phyloP scores from a whole-genome alignment of 2,113 vertebrate species.

The Petaurus breviceps region DNA sequence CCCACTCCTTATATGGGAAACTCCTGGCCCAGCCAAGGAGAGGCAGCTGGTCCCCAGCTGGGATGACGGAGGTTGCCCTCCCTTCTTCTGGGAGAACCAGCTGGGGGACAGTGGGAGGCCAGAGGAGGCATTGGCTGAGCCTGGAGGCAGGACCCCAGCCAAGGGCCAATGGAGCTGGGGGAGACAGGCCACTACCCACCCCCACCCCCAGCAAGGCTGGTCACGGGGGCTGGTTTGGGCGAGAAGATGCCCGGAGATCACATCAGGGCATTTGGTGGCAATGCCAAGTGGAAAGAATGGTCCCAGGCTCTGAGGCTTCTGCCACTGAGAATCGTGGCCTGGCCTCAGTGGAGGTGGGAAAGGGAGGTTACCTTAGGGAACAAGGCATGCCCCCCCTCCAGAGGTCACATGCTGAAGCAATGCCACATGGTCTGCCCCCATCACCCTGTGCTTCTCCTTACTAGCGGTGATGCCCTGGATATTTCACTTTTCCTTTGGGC shows the following conservation, averaged over 20 bases:
- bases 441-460: background rate
- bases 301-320: background rate
- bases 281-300: background rate
- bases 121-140: background rate
- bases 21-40: background rate
- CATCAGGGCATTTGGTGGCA: background rate
- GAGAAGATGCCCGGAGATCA: background rate
- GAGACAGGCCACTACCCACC: background rate
- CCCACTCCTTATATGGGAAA: background rate
- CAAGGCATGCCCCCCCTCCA: background rate
- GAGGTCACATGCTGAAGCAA: background rate
- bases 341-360: background rate
- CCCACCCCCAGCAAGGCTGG: conserved; percentile 46
- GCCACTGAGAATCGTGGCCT: background rate
- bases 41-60: background rate
- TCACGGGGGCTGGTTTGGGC: background rate
- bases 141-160: background rate
- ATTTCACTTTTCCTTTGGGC: background rate
- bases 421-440: too few species aligned
- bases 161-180: background rate
- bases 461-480: background rate
- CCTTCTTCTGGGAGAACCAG: background rate
- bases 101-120: background rate
- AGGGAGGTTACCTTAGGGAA: background rate
- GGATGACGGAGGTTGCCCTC: background rate